Evolutionary conservation across 2,113 vertebrate genomes (phyloP).

Genomic region (Motacilla tschutschensis): DNA sequence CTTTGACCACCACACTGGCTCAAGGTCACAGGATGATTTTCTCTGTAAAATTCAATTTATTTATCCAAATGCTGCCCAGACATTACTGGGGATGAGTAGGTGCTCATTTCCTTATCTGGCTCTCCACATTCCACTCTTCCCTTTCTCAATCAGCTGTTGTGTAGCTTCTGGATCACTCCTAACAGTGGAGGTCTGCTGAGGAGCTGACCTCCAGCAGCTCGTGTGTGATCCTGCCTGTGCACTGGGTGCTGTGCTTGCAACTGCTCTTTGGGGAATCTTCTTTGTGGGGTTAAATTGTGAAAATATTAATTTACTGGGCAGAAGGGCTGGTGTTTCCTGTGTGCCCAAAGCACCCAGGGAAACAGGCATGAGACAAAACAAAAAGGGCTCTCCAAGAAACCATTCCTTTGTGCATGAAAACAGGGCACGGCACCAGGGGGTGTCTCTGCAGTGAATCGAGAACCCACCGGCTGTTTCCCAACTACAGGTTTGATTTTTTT

Average conservation of each 20-base stretch:
- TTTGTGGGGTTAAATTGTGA: neutral
- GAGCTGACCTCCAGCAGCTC: neutral
- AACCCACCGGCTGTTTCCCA: neutral
- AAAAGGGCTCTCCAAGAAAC: neutral
- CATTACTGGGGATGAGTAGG: neutral
- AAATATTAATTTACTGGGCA: neutral
- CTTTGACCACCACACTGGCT: neutral
- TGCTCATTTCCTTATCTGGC: neutral
- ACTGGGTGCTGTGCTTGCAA: neutral
- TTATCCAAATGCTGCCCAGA: neutral
- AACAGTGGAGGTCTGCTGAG: neutral
- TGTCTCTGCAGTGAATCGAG: neutral
- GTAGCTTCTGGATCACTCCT: neutral
- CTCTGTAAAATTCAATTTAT: neutral
- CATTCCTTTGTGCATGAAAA: neutral
- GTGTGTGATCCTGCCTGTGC: neutral
- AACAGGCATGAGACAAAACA: neutral
- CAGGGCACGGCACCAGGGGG: neutral
- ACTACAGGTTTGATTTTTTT: neutral
- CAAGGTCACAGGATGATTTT: neutral
- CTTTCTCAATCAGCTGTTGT: neutral
- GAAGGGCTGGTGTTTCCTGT: fast-evolving
- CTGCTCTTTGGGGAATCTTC: neutral
- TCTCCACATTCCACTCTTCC: neutral
- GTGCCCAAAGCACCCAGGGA: neutral